phyloP scores from a whole-genome alignment of 2,113 vertebrate species.

The Atractosteus spatula region DNA sequence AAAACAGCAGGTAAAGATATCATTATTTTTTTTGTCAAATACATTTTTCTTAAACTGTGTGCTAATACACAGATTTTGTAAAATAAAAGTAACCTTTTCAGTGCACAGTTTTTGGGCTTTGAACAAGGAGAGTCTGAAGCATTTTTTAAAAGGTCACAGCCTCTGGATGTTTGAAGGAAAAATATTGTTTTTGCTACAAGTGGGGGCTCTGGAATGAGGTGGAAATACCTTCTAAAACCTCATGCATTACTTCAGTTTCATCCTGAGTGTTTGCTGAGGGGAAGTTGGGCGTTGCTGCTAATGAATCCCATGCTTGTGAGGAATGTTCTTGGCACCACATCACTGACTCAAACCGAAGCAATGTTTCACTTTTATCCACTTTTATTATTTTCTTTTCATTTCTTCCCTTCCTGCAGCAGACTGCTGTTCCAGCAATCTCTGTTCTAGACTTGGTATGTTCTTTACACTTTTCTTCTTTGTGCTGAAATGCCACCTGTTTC shows the following conservation, averaged over 20 bases:
- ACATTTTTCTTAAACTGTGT: too few species aligned
- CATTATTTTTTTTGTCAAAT: too few species aligned
- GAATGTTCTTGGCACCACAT: slow-evolving; percentile 55
- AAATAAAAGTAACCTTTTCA: too few species aligned
- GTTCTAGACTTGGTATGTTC: slow-evolving; percentile 99
- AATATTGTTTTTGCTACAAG: slow-evolving; percentile 21
- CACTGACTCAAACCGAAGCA: slow-evolving; percentile 44
- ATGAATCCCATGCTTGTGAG: slow-evolving; percentile 41
- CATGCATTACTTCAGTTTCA: slow-evolving; percentile 20
- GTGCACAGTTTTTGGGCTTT: neutral
- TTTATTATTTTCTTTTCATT: slow-evolving; percentile 51
- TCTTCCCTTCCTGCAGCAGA: slow-evolving; percentile 89
- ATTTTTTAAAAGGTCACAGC: slow-evolving; percentile 6
- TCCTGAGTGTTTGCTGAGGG: slow-evolving; percentile 23
- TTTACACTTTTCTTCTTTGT: slow-evolving; percentile 64
- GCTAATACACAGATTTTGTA: too few species aligned
- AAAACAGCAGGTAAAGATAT: too few species aligned
- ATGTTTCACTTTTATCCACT: slow-evolving; percentile 69
- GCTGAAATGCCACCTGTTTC: slow-evolving; percentile 51
- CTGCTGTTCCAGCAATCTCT: slow-evolving; percentile 99
- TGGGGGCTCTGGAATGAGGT: slow-evolving; percentile 26
- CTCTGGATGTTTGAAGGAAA: slow-evolving; percentile 17
- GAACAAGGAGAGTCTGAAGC: neutral
- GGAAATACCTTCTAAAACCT: slow-evolving; percentile 23
- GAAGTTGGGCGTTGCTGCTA: slow-evolving; percentile 24